Base-by-base conservation (phyloP, 2,888 invertebrate species). In the Drosophila glabriapex region DNA sequence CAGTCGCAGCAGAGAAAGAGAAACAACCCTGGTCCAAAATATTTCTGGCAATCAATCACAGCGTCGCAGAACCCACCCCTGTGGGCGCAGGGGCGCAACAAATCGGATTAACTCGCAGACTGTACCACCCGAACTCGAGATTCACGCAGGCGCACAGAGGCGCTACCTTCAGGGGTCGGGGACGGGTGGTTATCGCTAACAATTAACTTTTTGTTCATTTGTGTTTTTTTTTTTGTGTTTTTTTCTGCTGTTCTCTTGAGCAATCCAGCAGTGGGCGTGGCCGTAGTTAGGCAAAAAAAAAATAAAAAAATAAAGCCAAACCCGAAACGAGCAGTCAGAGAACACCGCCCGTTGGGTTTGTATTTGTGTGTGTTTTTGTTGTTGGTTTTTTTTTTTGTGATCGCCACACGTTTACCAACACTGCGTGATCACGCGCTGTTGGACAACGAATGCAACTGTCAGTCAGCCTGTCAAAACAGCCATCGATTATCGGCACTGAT, bases 101-200 rank as follows among this genome's bases (percentile, higher is more conserved):
- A 86, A 86, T 86, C 85, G 85, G 85, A 86, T 86, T 89, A 86
- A 82, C 88, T 82, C 78, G 68, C 82, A 87, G 82, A 89, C 85
- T 86, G 85, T 89, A 86, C 85, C 74, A 78, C 77, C 80, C 83
- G 70, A 58, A 59, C 39, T 46, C 70, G 72, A 84, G 72, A 68
- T 85, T 78, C 76, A 84, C 89, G 85, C 89, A 85, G 86, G 84
- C 89, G 85, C 89, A 80, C 37, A 35, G 52, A 25, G 49, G 50
- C 59, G 49, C 73, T 73, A 41, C 58, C 46, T 67, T 50, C 46
- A 50, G n/a, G 22, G 0, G 3, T 16, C 0, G 16, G 22, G 0
- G 5, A 60, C 41, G 58, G 71, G 67, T 72, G 75, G 74, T 76
- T 78, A 74, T 61, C 69, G 69, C 78, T 73, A 78, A 89, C 89